Conservation (phyloP, 2,888 invertebrate genomes). For the Deilephila porcellus region DNA sequence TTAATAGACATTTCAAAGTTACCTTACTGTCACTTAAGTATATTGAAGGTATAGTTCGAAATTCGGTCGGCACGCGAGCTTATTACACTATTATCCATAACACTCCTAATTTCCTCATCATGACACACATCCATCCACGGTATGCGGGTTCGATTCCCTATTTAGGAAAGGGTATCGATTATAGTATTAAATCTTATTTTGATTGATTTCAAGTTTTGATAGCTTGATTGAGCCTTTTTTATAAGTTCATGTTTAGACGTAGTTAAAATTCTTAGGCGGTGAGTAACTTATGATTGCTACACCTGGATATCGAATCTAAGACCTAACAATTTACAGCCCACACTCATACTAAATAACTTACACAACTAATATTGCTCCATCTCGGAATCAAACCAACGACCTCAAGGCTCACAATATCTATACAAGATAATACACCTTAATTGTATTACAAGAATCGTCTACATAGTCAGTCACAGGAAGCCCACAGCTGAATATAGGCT, state of each 20-base stretch:
- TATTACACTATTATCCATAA: constrained; percentile 33
- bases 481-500: no score
- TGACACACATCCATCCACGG: constrained; percentile 7
- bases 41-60: no score
- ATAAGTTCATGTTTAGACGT: no score
- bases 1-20: constrained; percentile 1
- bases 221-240: constrained; percentile 6
- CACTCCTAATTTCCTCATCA: constrained; percentile 32
- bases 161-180: neutral
- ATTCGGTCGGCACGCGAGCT: constrained; percentile 35
- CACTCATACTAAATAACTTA: no score
- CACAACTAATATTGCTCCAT: no score
- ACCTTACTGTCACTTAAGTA: constrained; percentile 10
- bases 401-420: no score
- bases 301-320: no score
- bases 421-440: no score
- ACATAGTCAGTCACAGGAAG: no score
- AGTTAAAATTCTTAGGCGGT: neutral
- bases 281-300: neutral
- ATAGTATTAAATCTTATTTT: constrained; percentile 14
- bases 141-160: constrained; percentile 20
- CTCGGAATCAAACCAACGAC: no score
- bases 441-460: no score
- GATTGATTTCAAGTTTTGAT: neutral
- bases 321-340: no score